These are phyloP conservation scores for Halocynthia roretzi DNA, from an alignment of 23 tunicate species.

Conservation along the genomic window DNA sequence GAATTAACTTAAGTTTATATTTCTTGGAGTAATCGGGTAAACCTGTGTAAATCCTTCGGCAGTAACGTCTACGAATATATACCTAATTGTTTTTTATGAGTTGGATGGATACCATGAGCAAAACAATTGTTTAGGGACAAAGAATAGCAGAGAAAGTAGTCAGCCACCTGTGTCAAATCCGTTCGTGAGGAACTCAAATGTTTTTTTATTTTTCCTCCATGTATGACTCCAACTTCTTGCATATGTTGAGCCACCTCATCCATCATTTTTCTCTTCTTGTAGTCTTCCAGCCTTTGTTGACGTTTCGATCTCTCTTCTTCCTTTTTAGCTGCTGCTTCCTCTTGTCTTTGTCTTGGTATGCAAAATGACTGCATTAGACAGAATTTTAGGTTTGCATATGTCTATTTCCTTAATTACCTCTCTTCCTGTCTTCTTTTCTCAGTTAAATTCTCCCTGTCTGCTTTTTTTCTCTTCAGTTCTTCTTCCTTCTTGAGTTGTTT, in stretches of 20 bases:
- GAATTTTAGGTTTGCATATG: not conserved
- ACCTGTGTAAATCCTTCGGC: too few species aligned
- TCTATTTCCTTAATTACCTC: slow-evolving; percentile 16
- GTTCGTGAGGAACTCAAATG: not conserved
- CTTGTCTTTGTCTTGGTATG: slow-evolving; percentile 37
- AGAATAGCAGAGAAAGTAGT: too few species aligned
- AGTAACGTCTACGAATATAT: too few species aligned
- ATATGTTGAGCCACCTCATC: slow-evolving; percentile 42
- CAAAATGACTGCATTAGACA: not conserved
- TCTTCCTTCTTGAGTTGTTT: slow-evolving; percentile 69
- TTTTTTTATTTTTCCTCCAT: slow-evolving; percentile 7
- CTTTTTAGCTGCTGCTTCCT: slow-evolving; percentile 44
- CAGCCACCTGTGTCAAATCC: too few species aligned
- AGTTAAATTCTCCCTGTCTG: slow-evolving; percentile 56
- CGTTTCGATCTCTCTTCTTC: slow-evolving; percentile 63
- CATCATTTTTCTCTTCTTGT: slow-evolving; percentile 51
- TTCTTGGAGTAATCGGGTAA: too few species aligned
- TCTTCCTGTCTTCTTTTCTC: slow-evolving; percentile 49
- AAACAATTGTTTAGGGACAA: too few species aligned
- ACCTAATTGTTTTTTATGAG: too few species aligned
- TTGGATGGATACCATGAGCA: too few species aligned
- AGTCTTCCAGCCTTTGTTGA: slow-evolving; percentile 58
- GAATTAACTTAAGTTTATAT: too few species aligned
- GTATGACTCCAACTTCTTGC: slow-evolving; percentile 43
- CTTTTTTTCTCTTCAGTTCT: slow-evolving; percentile 49